Conservation (phyloP, 1,140 invertebrate species). For the Neoseiulus cucumeris region DNA sequence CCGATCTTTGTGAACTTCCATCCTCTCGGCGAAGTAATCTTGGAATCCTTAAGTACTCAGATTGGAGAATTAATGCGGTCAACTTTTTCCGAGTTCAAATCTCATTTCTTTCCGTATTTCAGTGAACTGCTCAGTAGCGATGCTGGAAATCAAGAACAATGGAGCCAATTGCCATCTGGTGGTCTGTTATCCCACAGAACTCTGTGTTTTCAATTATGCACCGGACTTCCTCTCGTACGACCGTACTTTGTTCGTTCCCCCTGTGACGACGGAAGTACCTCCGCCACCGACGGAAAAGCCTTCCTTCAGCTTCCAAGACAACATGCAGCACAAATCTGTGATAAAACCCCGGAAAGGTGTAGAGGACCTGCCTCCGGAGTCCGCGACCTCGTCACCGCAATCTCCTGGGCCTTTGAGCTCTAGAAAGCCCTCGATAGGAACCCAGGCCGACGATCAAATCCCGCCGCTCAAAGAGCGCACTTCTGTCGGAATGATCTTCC, state of each 20-base stretch:
- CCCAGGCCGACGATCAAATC: not conserved
- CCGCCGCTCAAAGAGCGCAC: not conserved
- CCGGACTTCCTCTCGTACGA: constrained; percentile 1
- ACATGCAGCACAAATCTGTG: not conserved
- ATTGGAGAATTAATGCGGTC: too few relatives aligned
- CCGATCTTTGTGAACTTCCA: too few relatives aligned
- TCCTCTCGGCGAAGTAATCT: too few relatives aligned
- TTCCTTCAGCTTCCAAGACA: not conserved
- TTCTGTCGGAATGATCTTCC: not conserved
- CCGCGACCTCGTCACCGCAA: too few relatives aligned
- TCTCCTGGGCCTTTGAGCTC: too few relatives aligned
- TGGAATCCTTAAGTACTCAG: too few relatives aligned
- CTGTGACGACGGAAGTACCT: not conserved
- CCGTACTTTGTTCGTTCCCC: not conserved
- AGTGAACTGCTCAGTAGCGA: not conserved
- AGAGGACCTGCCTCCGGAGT: not conserved
- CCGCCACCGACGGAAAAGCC: not conserved
- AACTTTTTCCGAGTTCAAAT: too few relatives aligned
- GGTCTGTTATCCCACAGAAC: not conserved
- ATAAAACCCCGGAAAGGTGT: constrained; percentile 9
- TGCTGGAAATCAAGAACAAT: not conserved
- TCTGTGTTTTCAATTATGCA: not conserved
- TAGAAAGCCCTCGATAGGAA: too few relatives aligned
- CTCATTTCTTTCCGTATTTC: not conserved
- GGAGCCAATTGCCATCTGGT: not conserved